Evolutionary conservation across 2,888 invertebrate genomes (phyloP), one percentile per base, ranked within the genome.

Genomic region (Caenorhabditis japonica): DNA sequence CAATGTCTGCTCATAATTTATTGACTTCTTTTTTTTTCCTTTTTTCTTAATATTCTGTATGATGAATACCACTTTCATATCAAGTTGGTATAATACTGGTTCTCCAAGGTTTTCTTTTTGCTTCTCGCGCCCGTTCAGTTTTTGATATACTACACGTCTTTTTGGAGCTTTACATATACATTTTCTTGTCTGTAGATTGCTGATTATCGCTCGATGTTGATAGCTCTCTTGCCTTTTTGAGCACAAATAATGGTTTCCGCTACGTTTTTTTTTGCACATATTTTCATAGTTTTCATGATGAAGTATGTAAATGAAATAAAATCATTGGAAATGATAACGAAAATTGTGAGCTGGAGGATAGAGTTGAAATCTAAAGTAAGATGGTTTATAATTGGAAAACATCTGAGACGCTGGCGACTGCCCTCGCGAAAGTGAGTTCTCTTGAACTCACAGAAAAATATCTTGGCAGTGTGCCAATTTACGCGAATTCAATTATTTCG

Each of bases 181-280:
- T 25, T 41, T 12, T 51, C 39, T 33, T 15, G 17, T n/a, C 27
- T 7, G 21, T 39, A 27, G 39, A 39, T n/a, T 19, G 19, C 43
- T 41, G n/a, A 46, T 27, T 46, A 46, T 46, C 27, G 44, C 25
- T 46, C 27, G 23, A 43, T 38, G 12, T 33, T 44, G 17, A 62
- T 66, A 66, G 66, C 66, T 66, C 56, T 66, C 66, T 66, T 66
- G 66, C 66, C 66, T 55, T 39, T 33, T 34, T 44, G 25, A 64
- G 55, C 62, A 55, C 55, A 55, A 64, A 49, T 19, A 36, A 17
- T 30, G 4, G 41, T 52, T 44, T 34, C 44, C 34, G 44, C 56
- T 13, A 25, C 21, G 36, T 34, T 56, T 56, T 21, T n/a, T 46
- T 46, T 25, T 46, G 44, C 44, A 46, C 44, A 27, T 46, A 46